Evolutionary conservation across 1,140 invertebrate genomes (phyloP), one percentile per base, ranked within the genome.

Genomic region (Lepidurus apus): DNA sequence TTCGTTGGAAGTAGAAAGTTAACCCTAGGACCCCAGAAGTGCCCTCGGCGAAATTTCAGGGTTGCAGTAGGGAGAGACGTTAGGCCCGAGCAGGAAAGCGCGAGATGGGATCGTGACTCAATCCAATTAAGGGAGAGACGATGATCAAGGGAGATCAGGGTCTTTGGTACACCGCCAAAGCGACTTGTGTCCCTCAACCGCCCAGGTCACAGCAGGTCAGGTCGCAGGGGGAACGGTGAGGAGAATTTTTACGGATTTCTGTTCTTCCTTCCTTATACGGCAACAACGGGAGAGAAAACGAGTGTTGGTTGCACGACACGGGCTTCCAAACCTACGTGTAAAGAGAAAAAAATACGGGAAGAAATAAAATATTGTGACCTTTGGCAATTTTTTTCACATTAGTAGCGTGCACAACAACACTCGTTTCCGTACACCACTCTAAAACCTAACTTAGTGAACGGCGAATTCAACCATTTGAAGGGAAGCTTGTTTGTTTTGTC

Each of bases 71-170:
- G 13, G 53, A 13, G 13, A 21, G 53, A 65, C 53, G 53, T 65
- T 21, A 21, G 53, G 53, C 17, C 21, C 53, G 21, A 65, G 53
- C 53, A 65, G 53, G 53, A 65, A 65, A 65, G 53, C 13, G 53
- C 4, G 53, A 65, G 53, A 65, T 65, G 53, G 53, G 21, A 65
- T 17, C 53, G 53, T 65, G 53, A 65, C 53, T 65, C 53, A 65
- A 65, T 65, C 53, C 53, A 65, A 65, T 65, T 65, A 65, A 65
- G 53, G 53, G 53, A 65, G 53, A 65, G 53, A 65, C 53, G 53
- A 65, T 65, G 53, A 65, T 65, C 53, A 65, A 65, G 53, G 53
- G 53, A 65, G 53, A 65, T 65, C 53, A 65, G 53, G 53, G 21
- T n/a, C 53, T 65, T 65, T 65, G 53, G 53, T 65, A 7, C 53